phyloP scores from a whole-genome alignment of 2,113 vertebrate genomes.

The Dendropsophus ebraccatus region DNA sequence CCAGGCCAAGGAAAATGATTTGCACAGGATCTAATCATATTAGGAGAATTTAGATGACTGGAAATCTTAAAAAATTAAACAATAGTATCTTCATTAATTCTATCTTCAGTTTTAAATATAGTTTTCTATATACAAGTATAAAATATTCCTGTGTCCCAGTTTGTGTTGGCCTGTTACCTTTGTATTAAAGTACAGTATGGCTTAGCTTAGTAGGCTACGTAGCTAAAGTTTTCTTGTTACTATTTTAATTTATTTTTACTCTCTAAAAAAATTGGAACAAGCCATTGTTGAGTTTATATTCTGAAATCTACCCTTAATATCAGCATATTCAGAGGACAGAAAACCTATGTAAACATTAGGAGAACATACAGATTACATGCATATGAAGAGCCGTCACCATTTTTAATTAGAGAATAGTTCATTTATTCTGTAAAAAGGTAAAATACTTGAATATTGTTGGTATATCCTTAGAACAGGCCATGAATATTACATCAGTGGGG shows the following conservation, averaged over 20 bases:
- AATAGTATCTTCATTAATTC: not conserved
- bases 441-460: too few species aligned
- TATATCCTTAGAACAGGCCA: not conserved
- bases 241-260: not conserved
- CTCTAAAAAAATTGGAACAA: too few species aligned
- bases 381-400: not conserved
- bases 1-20: conserved; percentile 25
- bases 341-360: not conserved
- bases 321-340: not conserved
- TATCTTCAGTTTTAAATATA: not conserved
- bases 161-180: not conserved
- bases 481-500: not conserved
- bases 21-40: conserved; percentile 21
- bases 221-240: not conserved
- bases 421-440: not conserved
- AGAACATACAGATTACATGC: not conserved
- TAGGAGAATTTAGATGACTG: conserved; percentile 3
- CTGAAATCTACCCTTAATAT: not conserved
- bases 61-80: not conserved
- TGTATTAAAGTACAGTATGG: not conserved
- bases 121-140: not conserved
- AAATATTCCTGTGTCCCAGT: not conserved
- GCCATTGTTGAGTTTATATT: not conserved
- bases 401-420: too few species aligned
- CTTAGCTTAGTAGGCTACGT: not conserved